Evolutionary conservation across 2,888 invertebrate species (phyloP), one percentile per base, ranked within the genome.

Genomic region (Xestia ashworthii): DNA sequence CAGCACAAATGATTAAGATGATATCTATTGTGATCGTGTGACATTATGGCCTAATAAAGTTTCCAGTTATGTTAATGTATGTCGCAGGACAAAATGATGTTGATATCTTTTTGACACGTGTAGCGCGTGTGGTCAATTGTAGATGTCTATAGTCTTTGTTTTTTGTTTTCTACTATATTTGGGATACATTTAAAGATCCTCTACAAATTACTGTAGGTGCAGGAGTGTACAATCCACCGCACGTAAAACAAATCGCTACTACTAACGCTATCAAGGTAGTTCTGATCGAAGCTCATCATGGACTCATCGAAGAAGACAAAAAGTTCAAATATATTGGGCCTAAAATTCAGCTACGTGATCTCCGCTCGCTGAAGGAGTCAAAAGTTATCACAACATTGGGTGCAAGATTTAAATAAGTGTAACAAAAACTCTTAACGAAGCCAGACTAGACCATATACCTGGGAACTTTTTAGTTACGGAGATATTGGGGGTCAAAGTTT

Each of bases 11-110:
- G 79, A 84, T 81, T 81, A 74, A 84, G 88, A 87, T 84, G 14
- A 5, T 78, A 87, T 86, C 87, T 78, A 53, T 74, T 74, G 62
- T 76, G 50, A 74, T 74, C 73, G 58, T 78, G 78, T 77, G 77
- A 76, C 58, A 71, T 72, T 60, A 66, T 64, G 38, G 14, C 25
- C 22, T n/a, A 60, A 5, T 50, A 22, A 50, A 65, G 19, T 80
- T 50, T 81, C 55, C 19, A 44, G 44, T 44, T 65, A 65, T 65
- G 65, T 65, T 58, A 48, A 82, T 55, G 5, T 70, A 53, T n/a
- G 46, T 60, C 25, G 55, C 32, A 67, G 55, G 32, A 78, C 25
- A 71, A 11, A 9, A 48, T 41, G 1, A 41, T 70, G 64, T 70
- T 32, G 38, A 70, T 1, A 60, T 19, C 1, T 50, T 62, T 50